phyloP scores from a whole-genome alignment of 2,797 vertebrate genomes.

The Hydrophis major region DNA sequence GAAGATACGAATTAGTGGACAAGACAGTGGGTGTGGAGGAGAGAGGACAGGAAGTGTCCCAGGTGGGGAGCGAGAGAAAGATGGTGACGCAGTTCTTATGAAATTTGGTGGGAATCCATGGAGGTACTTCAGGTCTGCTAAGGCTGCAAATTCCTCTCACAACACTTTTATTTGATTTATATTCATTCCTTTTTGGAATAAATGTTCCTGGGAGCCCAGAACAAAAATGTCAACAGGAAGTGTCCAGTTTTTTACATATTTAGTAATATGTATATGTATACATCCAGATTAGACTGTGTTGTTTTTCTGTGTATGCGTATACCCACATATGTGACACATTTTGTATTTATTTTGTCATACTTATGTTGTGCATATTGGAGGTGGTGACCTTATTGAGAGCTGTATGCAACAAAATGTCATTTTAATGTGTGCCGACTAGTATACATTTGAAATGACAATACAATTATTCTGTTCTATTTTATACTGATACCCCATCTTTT shows the following conservation, averaged over 20 bases:
- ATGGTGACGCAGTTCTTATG: neutral
- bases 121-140: neutral
- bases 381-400: too few species aligned
- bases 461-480: neutral
- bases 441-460: too few species aligned
- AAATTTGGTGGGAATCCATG: neutral
- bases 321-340: too few species aligned
- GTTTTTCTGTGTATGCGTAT: too few species aligned
- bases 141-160: neutral
- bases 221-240: too few species aligned
- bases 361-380: too few species aligned
- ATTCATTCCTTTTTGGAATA: neutral
- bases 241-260: neutral
- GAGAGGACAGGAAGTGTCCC: neutral
- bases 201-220: neutral
- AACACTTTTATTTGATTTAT: neutral
- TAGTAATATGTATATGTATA: too few species aligned
- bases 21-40: neutral
- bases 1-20: conserved; percentile 29
- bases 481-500: neutral
- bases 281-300: too few species aligned
- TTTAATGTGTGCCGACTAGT: too few species aligned
- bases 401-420: too few species aligned
- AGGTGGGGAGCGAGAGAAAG: neutral
- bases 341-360: too few species aligned